These are phyloP conservation scores for Goniozus legneri DNA, from an alignment of 1,140 invertebrate genomes.

Conservation along the genomic window DNA sequence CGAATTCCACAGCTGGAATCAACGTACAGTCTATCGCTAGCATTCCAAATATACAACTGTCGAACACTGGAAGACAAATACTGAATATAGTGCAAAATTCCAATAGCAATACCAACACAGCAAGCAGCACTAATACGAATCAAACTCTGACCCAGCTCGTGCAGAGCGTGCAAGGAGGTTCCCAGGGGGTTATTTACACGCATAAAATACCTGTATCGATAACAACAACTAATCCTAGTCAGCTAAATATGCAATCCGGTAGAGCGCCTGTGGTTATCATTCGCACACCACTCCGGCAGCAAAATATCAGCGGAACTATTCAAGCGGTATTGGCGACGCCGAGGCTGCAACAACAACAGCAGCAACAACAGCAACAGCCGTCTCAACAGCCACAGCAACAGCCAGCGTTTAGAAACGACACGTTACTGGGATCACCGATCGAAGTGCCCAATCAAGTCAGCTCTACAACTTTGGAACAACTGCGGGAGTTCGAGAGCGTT, in stretches of 20 bases:
- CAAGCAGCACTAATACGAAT: constrained; percentile 22
- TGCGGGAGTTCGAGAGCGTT: constrained; percentile 79
- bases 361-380: constrained; percentile 27
- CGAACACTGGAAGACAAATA: constrained; percentile 34
- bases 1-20: constrained; percentile 16
- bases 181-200: constrained; percentile 48
- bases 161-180: constrained; percentile 39
- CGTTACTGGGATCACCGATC: constrained; percentile 46
- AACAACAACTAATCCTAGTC: constrained; percentile 43
- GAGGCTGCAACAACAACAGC: constrained; percentile 36
- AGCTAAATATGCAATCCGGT: constrained; percentile 41
- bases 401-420: constrained; percentile 31
- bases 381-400: constrained; percentile 20
- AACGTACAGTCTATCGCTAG: constrained; percentile 42
- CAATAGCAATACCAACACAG: constrained; percentile 20
- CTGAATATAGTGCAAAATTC: constrained; percentile 44
- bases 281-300: constrained; percentile 33
- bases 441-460: constrained; percentile 54
- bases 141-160: constrained; percentile 47
- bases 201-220: constrained; percentile 50
- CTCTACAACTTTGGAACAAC: constrained; percentile 68
- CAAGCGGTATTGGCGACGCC: constrained; percentile 40
- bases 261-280: constrained; percentile 46
- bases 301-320: constrained; percentile 33
- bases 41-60: constrained; percentile 43